Evolutionary conservation across 2,888 invertebrate species (phyloP).

Genomic region (Helleia helle): DNA sequence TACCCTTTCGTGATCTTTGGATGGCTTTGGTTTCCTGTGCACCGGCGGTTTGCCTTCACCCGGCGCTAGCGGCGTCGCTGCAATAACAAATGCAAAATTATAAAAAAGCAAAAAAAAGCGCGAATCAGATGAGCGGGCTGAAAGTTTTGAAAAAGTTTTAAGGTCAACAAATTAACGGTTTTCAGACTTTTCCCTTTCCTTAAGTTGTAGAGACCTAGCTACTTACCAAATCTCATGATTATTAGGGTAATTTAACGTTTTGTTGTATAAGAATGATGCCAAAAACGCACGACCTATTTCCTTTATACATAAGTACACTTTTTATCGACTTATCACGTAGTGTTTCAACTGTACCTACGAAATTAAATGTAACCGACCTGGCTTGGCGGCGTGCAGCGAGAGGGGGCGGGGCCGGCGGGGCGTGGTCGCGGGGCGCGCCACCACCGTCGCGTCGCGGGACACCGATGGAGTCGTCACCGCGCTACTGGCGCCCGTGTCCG

Average conservation of each 20-base stretch:
- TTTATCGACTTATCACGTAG: too few relatives aligned
- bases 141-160: too few relatives aligned
- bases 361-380: conserved; percentile 16
- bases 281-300: too few relatives aligned
- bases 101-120: not conserved
- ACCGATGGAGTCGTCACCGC: conserved; percentile 47
- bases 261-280: too few relatives aligned
- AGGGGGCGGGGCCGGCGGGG: conserved; percentile 40
- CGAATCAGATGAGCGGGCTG: too few relatives aligned
- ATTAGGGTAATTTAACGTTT: too few relatives aligned
- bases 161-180: too few relatives aligned
- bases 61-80: conserved; percentile 49
- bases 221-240: too few relatives aligned
- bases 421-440: conserved; percentile 26
- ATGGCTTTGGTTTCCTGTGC: conserved; percentile 70
- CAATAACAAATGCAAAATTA: conserved; percentile 13
- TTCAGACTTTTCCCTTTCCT: too few relatives aligned
- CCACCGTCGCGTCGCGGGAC: conserved; percentile 52
- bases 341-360: too few relatives aligned
- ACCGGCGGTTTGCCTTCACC: conserved; percentile 78
- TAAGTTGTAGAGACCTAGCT: too few relatives aligned
- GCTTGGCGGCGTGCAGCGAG: conserved; percentile 28
- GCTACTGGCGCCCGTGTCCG: conserved; percentile 29
- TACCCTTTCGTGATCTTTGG: conserved; percentile 65
- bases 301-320: too few relatives aligned